Conservation (phyloP, 2,888 invertebrate genomes). For the Ernsta delagoae region DNA sequence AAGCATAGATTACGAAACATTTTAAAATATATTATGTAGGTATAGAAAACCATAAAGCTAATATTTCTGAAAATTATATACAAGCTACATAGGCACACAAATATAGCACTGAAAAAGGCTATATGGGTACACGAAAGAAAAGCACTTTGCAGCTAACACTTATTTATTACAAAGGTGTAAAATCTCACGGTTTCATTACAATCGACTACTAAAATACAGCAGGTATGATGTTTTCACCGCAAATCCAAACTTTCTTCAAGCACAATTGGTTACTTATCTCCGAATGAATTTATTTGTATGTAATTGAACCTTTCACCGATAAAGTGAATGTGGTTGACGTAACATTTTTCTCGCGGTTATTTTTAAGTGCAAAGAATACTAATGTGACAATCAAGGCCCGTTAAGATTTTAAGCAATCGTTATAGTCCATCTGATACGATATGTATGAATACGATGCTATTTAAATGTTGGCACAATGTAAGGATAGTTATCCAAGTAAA, state of each 20-base stretch:
- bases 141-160: constrained; percentile 12
- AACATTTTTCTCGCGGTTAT: constrained; percentile 13
- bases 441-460: too few relatives aligned
- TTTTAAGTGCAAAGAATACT: constrained; percentile 1
- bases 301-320: constrained; percentile 66
- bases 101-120: not conserved
- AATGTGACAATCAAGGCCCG: constrained; percentile 7
- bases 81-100: too few relatives aligned
- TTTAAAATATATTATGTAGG: too few relatives aligned
- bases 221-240: constrained; percentile 17
- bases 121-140: constrained; percentile 6
- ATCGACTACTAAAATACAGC: constrained; percentile 23
- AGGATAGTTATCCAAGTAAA: too few relatives aligned
- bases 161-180: constrained; percentile 23
- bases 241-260: constrained; percentile 40
- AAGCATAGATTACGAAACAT: too few relatives aligned
- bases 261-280: constrained; percentile 50
- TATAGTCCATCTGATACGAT: too few relatives aligned
- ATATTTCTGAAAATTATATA: too few relatives aligned
- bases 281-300: constrained; percentile 47
- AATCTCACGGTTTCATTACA: constrained; percentile 23
- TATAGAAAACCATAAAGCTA: too few relatives aligned
- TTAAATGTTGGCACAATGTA: too few relatives aligned
- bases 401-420: not conserved
- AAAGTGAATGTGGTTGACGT: constrained; percentile 56